A percentile compares a stretch with the other conserved stretches of the same genome.
phyloP scores from a whole-genome alignment of 1,140 invertebrate genomes.

The Zaprionus ghesquierei region DNA sequence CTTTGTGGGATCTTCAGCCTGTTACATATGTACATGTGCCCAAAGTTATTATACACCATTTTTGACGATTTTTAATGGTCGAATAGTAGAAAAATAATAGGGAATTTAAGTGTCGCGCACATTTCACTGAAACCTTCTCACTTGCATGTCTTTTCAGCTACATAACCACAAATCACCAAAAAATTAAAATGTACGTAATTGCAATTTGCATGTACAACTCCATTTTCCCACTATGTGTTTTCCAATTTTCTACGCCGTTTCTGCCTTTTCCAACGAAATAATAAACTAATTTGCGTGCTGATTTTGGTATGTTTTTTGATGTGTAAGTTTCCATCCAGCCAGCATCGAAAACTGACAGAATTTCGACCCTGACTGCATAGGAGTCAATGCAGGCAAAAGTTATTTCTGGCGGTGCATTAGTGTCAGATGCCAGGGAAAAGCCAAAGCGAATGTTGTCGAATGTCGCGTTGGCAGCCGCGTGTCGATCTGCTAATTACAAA shows the following conservation, averaged over 20 bases:
- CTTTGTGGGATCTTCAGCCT: too few relatives aligned
- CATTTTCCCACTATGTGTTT: not conserved
- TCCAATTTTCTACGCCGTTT: conserved; percentile 13
- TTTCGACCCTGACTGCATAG: not conserved
- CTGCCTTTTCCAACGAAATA: conserved; percentile 44
- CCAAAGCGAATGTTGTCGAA: conserved; percentile 34
- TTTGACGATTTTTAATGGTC: too few relatives aligned
- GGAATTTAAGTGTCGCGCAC: too few relatives aligned
- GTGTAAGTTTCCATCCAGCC: conserved; percentile 20
- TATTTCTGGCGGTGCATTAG: conserved; percentile 20
- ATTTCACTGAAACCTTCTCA: too few relatives aligned
- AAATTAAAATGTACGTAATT: not conserved
- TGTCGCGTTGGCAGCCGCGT: conserved; percentile 19
- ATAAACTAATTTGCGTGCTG: conserved; percentile 56
- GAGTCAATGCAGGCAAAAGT: not conserved
- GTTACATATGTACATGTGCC: too few relatives aligned
- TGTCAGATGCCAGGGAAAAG: not conserved
- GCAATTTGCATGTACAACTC: not conserved
- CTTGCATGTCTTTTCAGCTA: too few relatives aligned
- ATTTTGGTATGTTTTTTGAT: conserved; percentile 49
- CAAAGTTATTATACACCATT: too few relatives aligned
- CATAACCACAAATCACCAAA: too few relatives aligned
- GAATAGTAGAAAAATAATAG: too few relatives aligned
- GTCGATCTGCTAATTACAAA: conserved; percentile 68
- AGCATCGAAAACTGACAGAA: conserved; percentile 7